These are phyloP conservation scores for Anoplophora glabripennis DNA, from an alignment of 1,140 invertebrate species.

Conservation along the genomic window DNA sequence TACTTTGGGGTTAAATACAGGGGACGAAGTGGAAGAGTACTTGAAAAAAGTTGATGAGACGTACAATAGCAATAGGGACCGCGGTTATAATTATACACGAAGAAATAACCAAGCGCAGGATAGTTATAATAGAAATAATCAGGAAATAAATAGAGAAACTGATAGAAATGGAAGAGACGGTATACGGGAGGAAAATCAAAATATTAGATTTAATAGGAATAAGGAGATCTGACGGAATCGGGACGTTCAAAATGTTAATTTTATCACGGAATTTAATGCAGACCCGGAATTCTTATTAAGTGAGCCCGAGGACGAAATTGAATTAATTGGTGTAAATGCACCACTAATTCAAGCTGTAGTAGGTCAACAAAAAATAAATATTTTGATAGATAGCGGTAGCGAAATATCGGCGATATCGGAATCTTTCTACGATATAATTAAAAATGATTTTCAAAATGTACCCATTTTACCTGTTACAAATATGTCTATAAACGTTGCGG, in stretches of 20 bases:
- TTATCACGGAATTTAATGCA: not conserved
- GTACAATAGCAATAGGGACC: constrained; percentile 25
- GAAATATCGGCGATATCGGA: constrained; percentile 1
- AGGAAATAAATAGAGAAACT: not conserved
- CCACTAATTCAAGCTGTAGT: not conserved
- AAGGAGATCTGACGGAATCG: not conserved
- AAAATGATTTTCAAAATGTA: not conserved
- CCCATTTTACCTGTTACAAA: not conserved
- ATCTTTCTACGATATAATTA: not conserved
- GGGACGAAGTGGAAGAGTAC: constrained; percentile 3
- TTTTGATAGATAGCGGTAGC: not conserved
- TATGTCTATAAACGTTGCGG: too few relatives aligned
- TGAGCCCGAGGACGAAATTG: constrained; percentile 1
- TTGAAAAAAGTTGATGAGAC: constrained; percentile 1
- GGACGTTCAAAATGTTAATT: not conserved
- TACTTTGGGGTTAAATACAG: not conserved
- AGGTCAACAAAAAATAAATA: not conserved
- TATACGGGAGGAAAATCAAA: not conserved
- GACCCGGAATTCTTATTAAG: not conserved
- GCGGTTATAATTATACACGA: not conserved
- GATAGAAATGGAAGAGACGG: not conserved
- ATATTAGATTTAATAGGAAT: not conserved
- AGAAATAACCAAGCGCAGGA: not conserved
- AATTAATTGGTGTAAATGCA: not conserved
- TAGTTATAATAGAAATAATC: not conserved